Conservation (phyloP, 2,113 vertebrate species). For the Mystacornis crossleyi region DNA sequence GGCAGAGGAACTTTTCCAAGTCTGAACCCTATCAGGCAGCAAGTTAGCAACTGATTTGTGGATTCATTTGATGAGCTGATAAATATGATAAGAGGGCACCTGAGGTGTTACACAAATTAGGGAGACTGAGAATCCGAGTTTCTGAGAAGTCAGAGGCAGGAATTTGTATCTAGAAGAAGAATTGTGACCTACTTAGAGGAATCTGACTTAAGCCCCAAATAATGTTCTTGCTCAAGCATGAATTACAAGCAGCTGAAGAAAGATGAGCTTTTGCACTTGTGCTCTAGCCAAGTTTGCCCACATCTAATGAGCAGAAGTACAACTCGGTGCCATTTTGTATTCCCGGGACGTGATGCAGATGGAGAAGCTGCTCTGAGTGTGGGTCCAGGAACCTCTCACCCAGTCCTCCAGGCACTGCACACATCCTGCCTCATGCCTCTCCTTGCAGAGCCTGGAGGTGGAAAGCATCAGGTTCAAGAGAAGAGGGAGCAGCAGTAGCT, state of each 20-base stretch:
- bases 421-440: background rate
- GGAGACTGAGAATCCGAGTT: background rate
- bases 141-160: constrained; percentile 25
- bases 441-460: background rate
- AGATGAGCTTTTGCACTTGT: constrained; percentile 49
- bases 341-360: background rate
- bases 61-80: constrained; percentile 28
- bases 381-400: background rate
- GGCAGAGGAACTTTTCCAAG: constrained; percentile 30
- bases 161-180: constrained; percentile 41
- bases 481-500: background rate
- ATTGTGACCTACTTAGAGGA: constrained; percentile 57
- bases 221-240: constrained; percentile 66
- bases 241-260: constrained; percentile 67
- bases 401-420: background rate
- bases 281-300: constrained; percentile 53
- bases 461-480: background rate
- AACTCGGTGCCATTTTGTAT: background rate
- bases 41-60: constrained; percentile 35
- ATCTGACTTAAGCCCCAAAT: constrained; percentile 61
- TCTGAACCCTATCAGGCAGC: background rate
- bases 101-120: constrained; percentile 39
- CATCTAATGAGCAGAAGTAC: constrained; percentile 29
- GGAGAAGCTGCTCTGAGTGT: background rate
- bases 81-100: constrained; percentile 33